A percentile compares a stretch with the other conserved stretches of the same genome.
These are phyloP conservation scores for Gobius niger DNA, from an alignment of 2,113 vertebrate species.

Conservation along the genomic window DNA sequence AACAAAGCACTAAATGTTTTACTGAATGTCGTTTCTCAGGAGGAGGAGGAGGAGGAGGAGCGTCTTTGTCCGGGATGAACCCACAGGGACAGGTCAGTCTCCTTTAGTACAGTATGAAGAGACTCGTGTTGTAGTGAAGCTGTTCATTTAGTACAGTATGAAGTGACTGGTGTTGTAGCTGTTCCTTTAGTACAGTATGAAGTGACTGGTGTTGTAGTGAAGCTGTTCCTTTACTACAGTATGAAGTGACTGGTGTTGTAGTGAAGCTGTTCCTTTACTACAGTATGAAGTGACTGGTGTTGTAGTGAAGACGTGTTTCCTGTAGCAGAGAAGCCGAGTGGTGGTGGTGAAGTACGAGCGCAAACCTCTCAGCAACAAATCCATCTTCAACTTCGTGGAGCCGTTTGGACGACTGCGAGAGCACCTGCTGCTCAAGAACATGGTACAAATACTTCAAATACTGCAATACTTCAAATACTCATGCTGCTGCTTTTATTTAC, in stretches of 20 bases:
- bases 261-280: neutral
- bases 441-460: constrained; percentile 51
- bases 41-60: constrained; percentile 17
- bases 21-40: constrained; percentile 34
- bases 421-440: constrained; percentile 75
- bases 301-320: neutral
- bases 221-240: neutral
- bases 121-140: neutral
- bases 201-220: neutral
- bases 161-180: neutral
- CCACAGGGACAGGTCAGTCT: constrained; percentile 45
- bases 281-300: neutral
- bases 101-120: too few species aligned
- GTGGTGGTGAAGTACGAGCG: constrained; percentile 76
- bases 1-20: too few species aligned
- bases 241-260: neutral
- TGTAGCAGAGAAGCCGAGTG: constrained; percentile 70
- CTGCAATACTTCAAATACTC: neutral
- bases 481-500: neutral
- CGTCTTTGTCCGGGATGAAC: constrained; percentile 46
- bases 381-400: constrained; percentile 66
- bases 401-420: constrained; percentile 73
- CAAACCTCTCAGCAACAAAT: constrained; percentile 67
- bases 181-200: too few species aligned
- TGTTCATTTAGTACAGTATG: too few species aligned